Evolutionary conservation across 2,888 invertebrate species (phyloP).

Genomic region (Andrena praecox): DNA sequence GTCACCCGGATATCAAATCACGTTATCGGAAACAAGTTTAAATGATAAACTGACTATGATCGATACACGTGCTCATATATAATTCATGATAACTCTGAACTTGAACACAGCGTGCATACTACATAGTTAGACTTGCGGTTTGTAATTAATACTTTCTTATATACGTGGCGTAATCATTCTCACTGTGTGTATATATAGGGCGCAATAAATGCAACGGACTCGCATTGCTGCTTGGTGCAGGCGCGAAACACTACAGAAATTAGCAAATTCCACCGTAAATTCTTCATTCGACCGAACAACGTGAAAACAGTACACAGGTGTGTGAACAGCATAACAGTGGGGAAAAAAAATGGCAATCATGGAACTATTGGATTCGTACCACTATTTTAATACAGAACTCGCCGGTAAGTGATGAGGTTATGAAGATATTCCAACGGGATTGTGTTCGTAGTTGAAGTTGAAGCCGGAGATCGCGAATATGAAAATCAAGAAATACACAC

Average conservation of each 20-base stretch:
- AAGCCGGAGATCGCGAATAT: background rate
- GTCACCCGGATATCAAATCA: too few species aligned
- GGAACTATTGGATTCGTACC: background rate
- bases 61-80: too few species aligned
- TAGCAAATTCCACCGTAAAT: background rate
- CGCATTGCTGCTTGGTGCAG: background rate
- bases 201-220: background rate
- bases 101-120: too few species aligned
- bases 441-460: too few species aligned
- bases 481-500: too few species aligned
- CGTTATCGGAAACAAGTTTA: too few species aligned
- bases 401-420: slow-evolving; percentile 24
- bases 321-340: background rate
- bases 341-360: slow-evolving; percentile 6
- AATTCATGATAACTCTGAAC: background rate
- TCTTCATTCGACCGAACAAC: too few species aligned
- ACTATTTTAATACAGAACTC: background rate
- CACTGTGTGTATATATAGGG: slow-evolving; percentile 22
- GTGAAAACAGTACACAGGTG: background rate
- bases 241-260: background rate
- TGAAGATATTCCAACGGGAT: too few species aligned
- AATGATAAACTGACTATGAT: too few species aligned
- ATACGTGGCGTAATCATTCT: slow-evolving; percentile 14
- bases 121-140: too few species aligned
- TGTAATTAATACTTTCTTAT: background rate